Base-by-base conservation (phyloP, 53 echinoderm and acorn worm genomes). In the Apostichopus leukothele region DNA sequence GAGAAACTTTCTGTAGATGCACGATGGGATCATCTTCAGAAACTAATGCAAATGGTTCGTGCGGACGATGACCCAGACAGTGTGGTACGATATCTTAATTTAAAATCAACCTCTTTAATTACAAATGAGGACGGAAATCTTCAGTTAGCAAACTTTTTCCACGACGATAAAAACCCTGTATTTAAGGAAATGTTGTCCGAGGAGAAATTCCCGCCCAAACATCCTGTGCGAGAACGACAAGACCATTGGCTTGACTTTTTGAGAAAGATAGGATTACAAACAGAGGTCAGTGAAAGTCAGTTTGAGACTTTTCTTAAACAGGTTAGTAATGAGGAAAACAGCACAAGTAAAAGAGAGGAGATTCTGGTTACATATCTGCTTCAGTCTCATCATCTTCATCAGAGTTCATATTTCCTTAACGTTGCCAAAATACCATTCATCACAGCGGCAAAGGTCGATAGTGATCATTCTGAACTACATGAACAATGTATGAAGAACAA, bases 171-270 rank as follows among this genome's bases (percentile, higher is more conserved):
- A 53, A 81, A 81, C 55, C 55, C 81, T 55, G 81, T 54, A 21
- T 81, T 54, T 51, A 59, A 54, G 60, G 81, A 81, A 81, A 81
- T 81, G 81, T 81, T 23, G 7, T 50, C 20, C 2, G 23, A 81
- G 59, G 59, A n/a, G 13, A 55, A 12, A 11, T 81, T 81, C 59
- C 81, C 81, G 3, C 81, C 81, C 7, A 81, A 54, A 6, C 81
- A 81, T 20, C 81, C 81, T 81, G 81, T 50, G 1, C 11, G 11
- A 19, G 22, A 18, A 59, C 59, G 16, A 20, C 81, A 81, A 57
- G 6, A 10, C 25, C 81, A n/a, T 52, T 81, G 81, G 81, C 53
- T n/a, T 6, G 20, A 19, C 18, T 81, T 81, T 59, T 57, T 81
- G 9, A 54, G 55, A 22, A 22, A 54, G n/a, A 81, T 81, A 54